Evolutionary conservation across 2,888 invertebrate genomes (phyloP).

Genomic region (Trichopria drosophilae): DNA sequence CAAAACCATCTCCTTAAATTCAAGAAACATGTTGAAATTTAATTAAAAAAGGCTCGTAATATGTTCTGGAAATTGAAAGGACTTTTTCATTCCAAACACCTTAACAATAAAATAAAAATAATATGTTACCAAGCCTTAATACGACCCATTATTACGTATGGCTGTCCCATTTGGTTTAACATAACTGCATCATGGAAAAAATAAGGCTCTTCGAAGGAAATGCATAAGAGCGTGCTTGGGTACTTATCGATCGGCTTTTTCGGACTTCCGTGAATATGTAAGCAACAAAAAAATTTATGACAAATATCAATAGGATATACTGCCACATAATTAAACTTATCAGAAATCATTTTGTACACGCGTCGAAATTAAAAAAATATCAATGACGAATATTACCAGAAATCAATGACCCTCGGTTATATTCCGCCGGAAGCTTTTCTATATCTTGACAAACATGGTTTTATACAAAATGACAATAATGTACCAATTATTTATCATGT

Average conservation of each 20-base stretch:
- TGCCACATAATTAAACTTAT: constrained; percentile 3
- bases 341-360: constrained; percentile 2
- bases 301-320: constrained; percentile 14
- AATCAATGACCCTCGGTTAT: constrained; percentile 6
- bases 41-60: constrained; percentile 32
- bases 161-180: constrained; percentile 17
- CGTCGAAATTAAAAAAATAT: neutral
- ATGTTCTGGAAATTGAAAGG: constrained; percentile 16
- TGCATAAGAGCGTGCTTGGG: constrained; percentile 21
- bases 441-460: constrained; percentile 16
- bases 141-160: constrained; percentile 32
- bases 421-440: constrained; percentile 19
- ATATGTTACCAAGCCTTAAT: constrained; percentile 26
- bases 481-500: constrained; percentile 26
- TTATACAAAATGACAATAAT: constrained; percentile 8
- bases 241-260: neutral
- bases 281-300: constrained; percentile 10
- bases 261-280: constrained; percentile 11
- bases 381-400: constrained; percentile 2
- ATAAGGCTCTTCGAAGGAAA: constrained; percentile 19
- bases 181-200: constrained; percentile 28
- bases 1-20: too few species aligned
- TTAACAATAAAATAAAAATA: constrained; percentile 20
- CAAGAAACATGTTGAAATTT: constrained; percentile 22
- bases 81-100: constrained; percentile 29